Percentiles rank a stretch among this genome's conserved stretches.
These are phyloP conservation scores for Fistularia tabacaria DNA, from an alignment of 2,797 vertebrate species.

Conservation along the genomic window DNA sequence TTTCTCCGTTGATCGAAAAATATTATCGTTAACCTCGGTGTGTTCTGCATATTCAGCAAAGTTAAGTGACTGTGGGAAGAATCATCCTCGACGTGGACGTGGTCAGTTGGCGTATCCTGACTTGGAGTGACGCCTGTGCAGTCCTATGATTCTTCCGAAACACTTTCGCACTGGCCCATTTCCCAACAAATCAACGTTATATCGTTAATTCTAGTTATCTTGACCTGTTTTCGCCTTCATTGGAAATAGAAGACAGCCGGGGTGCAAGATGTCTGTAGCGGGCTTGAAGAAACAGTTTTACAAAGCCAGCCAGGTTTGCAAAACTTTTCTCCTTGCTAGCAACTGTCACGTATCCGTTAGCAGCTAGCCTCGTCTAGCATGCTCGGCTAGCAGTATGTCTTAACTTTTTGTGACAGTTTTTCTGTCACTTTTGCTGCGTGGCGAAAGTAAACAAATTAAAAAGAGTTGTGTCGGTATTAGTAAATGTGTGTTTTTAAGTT, in stretches of 20 bases:
- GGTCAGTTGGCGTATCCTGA: slow-evolving; percentile 68
- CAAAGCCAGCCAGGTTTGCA: slow-evolving; percentile 93
- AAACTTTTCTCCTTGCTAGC: slow-evolving; percentile 55
- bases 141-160: slow-evolving; percentile 55
- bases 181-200: slow-evolving; percentile 29
- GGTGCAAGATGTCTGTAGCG: slow-evolving; percentile 89
- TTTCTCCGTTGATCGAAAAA: not conserved
- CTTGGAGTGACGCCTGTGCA: slow-evolving; percentile 54
- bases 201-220: slow-evolving; percentile 28
- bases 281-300: slow-evolving; percentile 98
- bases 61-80: slow-evolving; percentile 33
- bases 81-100: slow-evolving; percentile 62
- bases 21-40: rapidly evolving
- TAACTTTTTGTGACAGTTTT: too few relatives aligned
- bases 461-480: too few relatives aligned
- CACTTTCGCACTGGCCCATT: slow-evolving; percentile 28
- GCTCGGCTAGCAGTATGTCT: slow-evolving; percentile 30
- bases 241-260: slow-evolving; percentile 40
- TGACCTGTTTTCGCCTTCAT: slow-evolving; percentile 23
- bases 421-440: too few relatives aligned
- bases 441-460: too few relatives aligned
- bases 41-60: not conserved
- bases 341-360: slow-evolving; percentile 49
- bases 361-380: slow-evolving; percentile 56
- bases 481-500: too few relatives aligned